Conservation (phyloP, 2,113 vertebrate genomes). For the Equus quagga region DNA sequence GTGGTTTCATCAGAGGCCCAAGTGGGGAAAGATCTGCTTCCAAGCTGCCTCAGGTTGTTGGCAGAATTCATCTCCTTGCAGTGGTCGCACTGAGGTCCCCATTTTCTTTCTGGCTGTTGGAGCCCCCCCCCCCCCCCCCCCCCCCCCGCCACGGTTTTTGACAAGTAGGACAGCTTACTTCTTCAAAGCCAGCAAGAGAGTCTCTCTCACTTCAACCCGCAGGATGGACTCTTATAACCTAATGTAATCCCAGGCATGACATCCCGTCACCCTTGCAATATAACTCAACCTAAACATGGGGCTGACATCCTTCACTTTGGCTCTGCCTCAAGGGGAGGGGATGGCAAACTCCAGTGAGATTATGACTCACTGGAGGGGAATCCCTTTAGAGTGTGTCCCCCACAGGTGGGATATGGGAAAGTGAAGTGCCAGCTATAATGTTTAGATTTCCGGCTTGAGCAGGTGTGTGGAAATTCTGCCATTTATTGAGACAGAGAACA, state of each 20-base stretch:
- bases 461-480: neutral
- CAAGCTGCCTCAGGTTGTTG: neutral
- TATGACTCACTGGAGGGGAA: neutral
- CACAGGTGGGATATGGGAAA: neutral
- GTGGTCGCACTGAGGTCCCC: neutral
- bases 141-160: neutral
- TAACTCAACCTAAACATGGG: neutral
- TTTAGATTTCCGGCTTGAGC: conserved; percentile 21
- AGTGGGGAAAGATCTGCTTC: neutral
- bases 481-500: neutral
- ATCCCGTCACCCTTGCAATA: neutral
- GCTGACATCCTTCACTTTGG: neutral
- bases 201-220: neutral
- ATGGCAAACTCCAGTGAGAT: neutral
- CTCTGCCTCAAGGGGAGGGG: neutral
- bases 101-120: neutral
- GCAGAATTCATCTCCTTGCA: neutral
- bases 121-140: neutral
- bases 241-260: neutral
- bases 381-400: neutral
- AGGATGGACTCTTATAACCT: neutral
- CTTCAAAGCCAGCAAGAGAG: conserved; percentile 4
- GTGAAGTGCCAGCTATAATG: neutral
- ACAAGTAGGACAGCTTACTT: neutral
- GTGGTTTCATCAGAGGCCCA: neutral